Evolutionary conservation across 2,113 vertebrate genomes (phyloP), one percentile per base, ranked within the genome.

Genomic region (Triplophysa rosa): DNA sequence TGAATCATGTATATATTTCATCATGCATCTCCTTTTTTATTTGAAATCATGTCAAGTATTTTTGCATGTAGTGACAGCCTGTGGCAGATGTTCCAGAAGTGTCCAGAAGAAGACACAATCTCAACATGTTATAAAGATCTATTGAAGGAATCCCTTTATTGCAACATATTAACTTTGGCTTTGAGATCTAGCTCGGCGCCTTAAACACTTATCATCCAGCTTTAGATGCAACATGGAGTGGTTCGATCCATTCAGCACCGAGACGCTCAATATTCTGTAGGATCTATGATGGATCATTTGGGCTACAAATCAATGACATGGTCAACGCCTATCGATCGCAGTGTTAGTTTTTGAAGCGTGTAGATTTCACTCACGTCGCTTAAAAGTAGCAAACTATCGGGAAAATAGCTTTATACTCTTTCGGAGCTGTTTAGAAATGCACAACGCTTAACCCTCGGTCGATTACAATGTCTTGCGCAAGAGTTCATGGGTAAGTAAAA

Each of bases 281-380:
- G 65, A 77, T 81, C 58, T 63, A 67, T 77, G 80, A 81, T 81
- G 73, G 66, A 81, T 76, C 65, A 62, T 76, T 76, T 62, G 58
- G 42, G 6, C 68, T 79, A 69, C 67, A 62, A 68, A 77, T 81
- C 73, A 77, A 70, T 81, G 66, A 26, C 45, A 68, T 77, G 59
- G 63, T 77, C 67, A 77, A 81, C 80, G 23, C 21, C 17, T 69
- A 56, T 81, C 4, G 73, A 63, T 81, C 13, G 16, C 29, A 29
- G 76, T 61, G 61, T 67, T 58, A 0, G 49, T 54, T 67, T 67
- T 56, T 68, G 14, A 19, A 59, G 65, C 8, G 37, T 78, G 64
- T 24, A 68, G 29, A 67, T 78, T 59, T 45, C 37, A 78, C 66
- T 67, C 26, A 9, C 10, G 10, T 74, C 1, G 3, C 56, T 58